Evolutionary conservation across 1,140 invertebrate species (phyloP).

Genomic region (Drosophila fuyamai): DNA sequence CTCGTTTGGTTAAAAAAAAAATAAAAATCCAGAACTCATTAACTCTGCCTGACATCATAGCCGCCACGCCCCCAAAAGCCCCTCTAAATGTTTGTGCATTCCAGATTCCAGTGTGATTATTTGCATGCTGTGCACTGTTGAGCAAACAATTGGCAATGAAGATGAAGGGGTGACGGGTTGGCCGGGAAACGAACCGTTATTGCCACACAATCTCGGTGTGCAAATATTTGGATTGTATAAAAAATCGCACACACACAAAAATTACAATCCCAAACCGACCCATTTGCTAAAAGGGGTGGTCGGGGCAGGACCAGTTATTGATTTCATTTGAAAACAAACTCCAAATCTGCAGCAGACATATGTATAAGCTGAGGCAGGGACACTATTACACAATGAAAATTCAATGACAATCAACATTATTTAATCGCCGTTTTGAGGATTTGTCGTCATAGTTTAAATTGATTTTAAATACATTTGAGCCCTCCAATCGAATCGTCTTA

Average conservation of each 20-base stretch:
- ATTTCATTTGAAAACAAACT: slow-evolving; percentile 43
- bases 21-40: slow-evolving; percentile 46
- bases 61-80: background rate
- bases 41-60: slow-evolving; percentile 41
- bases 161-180: background rate
- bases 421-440: no score
- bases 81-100: slow-evolving; percentile 57
- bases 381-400: slow-evolving; percentile 1
- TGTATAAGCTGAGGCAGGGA: slow-evolving; percentile 1
- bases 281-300: background rate
- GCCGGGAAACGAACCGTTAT: slow-evolving; percentile 40
- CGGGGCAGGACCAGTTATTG: slow-evolving; percentile 20
- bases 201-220: slow-evolving; percentile 66
- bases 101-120: slow-evolving; percentile 50
- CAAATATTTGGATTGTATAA: slow-evolving; percentile 68
- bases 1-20: slow-evolving; percentile 38
- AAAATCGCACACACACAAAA: slow-evolving; percentile 43
- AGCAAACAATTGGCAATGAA: slow-evolving; percentile 33
- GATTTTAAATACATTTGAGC: no score
- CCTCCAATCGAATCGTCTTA: no score
- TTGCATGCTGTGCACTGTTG: slow-evolving; percentile 49
- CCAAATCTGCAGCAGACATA: slow-evolving; percentile 11
- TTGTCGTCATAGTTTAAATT: no score
- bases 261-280: slow-evolving; percentile 6
- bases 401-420: background rate